Conservation (phyloP, 2,888 invertebrate species). For the Terebella lapidaria region DNA sequence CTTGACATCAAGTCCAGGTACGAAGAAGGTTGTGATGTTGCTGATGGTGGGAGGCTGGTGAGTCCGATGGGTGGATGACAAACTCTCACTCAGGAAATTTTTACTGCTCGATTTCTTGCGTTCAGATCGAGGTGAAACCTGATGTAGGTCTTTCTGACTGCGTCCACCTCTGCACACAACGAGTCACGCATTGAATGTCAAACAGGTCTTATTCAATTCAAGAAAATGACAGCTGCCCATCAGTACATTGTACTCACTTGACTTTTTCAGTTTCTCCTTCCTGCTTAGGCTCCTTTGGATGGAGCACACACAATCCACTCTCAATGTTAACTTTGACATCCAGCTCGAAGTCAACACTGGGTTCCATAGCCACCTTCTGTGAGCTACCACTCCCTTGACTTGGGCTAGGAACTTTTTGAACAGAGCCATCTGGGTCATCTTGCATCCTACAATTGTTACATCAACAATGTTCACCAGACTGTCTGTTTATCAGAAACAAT, state of each 20-base stretch:
- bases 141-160: neutral
- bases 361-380: conserved; percentile 28
- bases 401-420: conserved; percentile 1
- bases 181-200: too few species aligned
- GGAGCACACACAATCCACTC: conserved; percentile 92
- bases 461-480: too few species aligned
- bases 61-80: neutral
- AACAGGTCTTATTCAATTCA: too few species aligned
- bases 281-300: conserved; percentile 60
- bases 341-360: conserved; percentile 90
- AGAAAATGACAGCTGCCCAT: neutral
- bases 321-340: conserved; percentile 95
- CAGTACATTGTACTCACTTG: conserved; percentile 5
- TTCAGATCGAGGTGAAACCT: conserved; percentile 5
- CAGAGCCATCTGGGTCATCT: neutral
- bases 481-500: too few species aligned
- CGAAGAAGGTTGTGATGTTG: conserved; percentile 47
- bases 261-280: conserved; percentile 15
- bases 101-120: conserved; percentile 13
- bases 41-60: conserved; percentile 11
- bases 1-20: conserved; percentile 53
- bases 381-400: conserved; percentile 4
- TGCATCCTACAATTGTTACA: too few species aligned
- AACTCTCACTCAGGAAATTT: neutral
- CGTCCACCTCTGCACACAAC: neutral